Percentiles rank a stretch among this genome's conserved stretches.
These are phyloP conservation scores for Protonemura montana DNA, from an alignment of 2,888 invertebrate species.

Conservation along the genomic window DNA sequence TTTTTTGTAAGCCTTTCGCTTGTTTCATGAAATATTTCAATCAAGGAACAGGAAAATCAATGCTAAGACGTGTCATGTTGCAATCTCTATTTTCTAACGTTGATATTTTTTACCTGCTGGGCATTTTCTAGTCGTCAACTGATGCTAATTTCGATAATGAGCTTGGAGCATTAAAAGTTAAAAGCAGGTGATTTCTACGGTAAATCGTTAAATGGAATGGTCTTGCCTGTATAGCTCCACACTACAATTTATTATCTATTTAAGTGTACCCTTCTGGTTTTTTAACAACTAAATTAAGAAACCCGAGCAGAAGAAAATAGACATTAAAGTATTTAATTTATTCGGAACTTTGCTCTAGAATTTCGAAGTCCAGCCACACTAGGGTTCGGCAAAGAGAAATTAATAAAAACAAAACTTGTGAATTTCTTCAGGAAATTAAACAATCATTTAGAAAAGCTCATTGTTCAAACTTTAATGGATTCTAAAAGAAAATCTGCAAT, in stretches of 20 bases:
- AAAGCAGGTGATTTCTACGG: background rate
- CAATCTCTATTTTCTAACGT: background rate
- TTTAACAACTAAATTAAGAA: conserved; percentile 36
- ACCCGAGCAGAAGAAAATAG: conserved; percentile 1
- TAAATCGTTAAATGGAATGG: background rate
- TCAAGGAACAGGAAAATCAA: background rate
- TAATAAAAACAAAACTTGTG: no score
- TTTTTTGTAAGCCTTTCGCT: background rate
- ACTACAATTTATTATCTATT: conserved; percentile 37
- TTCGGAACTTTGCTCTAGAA: background rate
- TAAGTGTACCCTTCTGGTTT: conserved; percentile 19
- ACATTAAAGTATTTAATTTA: conserved; percentile 1
- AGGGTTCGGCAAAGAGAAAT: no score
- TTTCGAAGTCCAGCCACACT: no score
- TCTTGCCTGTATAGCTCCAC: background rate
- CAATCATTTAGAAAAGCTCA: no score
- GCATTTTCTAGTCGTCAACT: conserved; percentile 3
- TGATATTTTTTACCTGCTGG: background rate
- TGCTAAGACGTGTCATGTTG: background rate
- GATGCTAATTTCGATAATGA: background rate
- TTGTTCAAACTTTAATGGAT: no score
- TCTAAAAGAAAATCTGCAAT: no score
- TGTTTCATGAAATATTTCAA: background rate
- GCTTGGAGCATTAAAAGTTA: background rate
- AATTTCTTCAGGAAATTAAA: no score